phyloP scores from a whole-genome alignment of 2,888 invertebrate genomes.

The Tillus elongatus region DNA sequence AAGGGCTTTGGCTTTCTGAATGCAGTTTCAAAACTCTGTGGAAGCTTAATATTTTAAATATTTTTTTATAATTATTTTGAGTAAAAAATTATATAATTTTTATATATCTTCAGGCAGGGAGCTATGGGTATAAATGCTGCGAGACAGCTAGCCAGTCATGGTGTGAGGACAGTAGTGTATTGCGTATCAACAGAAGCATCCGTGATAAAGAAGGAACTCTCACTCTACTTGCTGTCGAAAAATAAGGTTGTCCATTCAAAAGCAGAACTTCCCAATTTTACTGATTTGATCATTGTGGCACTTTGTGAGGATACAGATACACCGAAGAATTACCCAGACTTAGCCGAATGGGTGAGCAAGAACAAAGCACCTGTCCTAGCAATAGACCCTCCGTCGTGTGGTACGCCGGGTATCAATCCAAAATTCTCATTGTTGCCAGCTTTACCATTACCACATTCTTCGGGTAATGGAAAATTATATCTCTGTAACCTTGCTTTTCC shows the following conservation, averaged over 20 bases:
- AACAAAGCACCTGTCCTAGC: slow-evolving; percentile 65
- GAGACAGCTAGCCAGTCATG: slow-evolving; percentile 74
- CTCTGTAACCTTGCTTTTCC: slow-evolving; percentile 81
- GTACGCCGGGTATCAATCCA: slow-evolving; percentile 50
- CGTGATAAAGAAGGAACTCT: slow-evolving; percentile 52
- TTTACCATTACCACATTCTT: slow-evolving; percentile 56
- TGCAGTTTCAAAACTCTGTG: too few relatives aligned
- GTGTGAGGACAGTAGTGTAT: slow-evolving; percentile 57
- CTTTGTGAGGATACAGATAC: slow-evolving; percentile 43
- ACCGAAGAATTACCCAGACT: slow-evolving; percentile 42
- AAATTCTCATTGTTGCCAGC: slow-evolving; percentile 65
- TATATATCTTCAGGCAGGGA: slow-evolving; percentile 42
- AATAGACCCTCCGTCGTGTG: slow-evolving; percentile 65
- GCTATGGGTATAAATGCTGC: slow-evolving; percentile 67
- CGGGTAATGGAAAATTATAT: slow-evolving; percentile 64
- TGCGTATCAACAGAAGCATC: slow-evolving; percentile 36
- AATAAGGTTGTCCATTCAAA: slow-evolving; percentile 49
- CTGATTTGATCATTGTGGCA: slow-evolving; percentile 50
- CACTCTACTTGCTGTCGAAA: slow-evolving; percentile 57
- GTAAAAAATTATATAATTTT: too few relatives aligned
- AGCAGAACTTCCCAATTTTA: slow-evolving; percentile 42
- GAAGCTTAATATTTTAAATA: too few relatives aligned
- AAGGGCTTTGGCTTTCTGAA: too few relatives aligned
- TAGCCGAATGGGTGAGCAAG: slow-evolving; percentile 60
- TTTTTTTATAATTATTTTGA: too few relatives aligned